Base-by-base conservation (phyloP, 1,140 invertebrate species). In the Macrosteles quadrilineatus region DNA sequence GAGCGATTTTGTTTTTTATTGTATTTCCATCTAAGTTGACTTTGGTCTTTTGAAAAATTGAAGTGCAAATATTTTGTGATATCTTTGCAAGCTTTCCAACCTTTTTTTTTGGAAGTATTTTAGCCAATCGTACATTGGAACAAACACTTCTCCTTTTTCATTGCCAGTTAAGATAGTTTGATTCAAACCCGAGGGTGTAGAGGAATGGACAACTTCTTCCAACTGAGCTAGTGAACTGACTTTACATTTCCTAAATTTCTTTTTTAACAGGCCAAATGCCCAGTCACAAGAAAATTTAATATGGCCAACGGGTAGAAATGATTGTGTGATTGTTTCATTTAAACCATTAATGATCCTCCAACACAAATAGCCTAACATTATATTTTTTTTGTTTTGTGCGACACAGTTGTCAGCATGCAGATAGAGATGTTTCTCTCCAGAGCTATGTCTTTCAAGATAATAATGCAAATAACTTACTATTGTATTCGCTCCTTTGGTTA, bases 381-480 rank as follows among this genome's bases (percentile, higher is more conserved):
- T 55, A 21, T 21, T 55, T 9, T 72, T 72, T 55, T 67, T 72
- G 31, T 72, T 72, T 23, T 72, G 67, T 12, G 27, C 67, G 14
- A 29, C 27, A 69, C 67, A 72, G 43, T 72, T 72, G 27, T 72
- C 67, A 19, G 71, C 71, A 63, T 69, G 67, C 3, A 72, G 23
- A 59, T 19, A 40, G 1, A 69, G 6, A 4, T 47, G 6, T 31
- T 43, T 1, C 29, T 72, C 63, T 19, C 57, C 57, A 19, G 2
- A 4, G 31, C 31, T 31, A 30, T 70, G n/a, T 21, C 4, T 70
- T 55, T 71, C 59, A 4, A 71, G 43, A 29, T 70, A 63, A 47
- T 72, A 21, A 21, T 72, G 67, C 1, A 72, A n/a, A 40, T 19
- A 45, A 23, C 71, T 72, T 14, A 69, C 40, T 2, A 72, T 32